A percentile compares a stretch with the other conserved stretches of the same genome.
Evolutionary conservation across 2,797 vertebrate species (phyloP).

Genomic region (Sebastes melanostomus): DNA sequence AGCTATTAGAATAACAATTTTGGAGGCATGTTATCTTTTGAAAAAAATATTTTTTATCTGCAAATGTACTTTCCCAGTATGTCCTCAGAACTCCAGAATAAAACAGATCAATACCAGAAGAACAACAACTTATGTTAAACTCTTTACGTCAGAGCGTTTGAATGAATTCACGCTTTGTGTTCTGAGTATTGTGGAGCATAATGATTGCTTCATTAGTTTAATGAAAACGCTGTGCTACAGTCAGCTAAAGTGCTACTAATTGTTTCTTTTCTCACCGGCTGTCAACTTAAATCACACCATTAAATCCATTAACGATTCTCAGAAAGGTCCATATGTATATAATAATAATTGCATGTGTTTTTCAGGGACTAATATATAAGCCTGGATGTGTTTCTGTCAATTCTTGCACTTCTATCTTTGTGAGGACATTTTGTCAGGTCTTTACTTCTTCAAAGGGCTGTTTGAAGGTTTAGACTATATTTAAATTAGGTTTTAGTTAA

Average conservation of each 20-base stretch:
- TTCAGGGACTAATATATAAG: neutral
- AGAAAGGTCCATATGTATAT: neutral
- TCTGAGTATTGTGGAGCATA: neutral
- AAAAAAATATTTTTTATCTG: too few relatives aligned
- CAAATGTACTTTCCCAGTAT: too few relatives aligned
- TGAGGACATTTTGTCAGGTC: neutral
- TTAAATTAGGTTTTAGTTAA: neutral
- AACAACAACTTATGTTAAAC: neutral
- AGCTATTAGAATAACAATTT: too few relatives aligned
- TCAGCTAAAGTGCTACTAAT: neutral
- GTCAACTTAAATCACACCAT: neutral
- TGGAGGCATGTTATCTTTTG: too few relatives aligned
- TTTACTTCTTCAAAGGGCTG: neutral
- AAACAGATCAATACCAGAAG: too few relatives aligned
- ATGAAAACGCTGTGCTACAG: neutral
- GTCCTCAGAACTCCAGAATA: too few relatives aligned
- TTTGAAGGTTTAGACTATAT: neutral
- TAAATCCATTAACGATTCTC: neutral
- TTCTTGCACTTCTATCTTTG: neutral
- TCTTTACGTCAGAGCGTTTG: neutral
- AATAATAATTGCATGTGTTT: neutral
- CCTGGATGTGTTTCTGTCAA: neutral
- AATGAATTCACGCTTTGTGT: fast-evolving
- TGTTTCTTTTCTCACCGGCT: neutral
- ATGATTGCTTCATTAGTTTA: neutral